Conservation (phyloP, 2,888 invertebrate species). For the Chironomus tentans region DNA sequence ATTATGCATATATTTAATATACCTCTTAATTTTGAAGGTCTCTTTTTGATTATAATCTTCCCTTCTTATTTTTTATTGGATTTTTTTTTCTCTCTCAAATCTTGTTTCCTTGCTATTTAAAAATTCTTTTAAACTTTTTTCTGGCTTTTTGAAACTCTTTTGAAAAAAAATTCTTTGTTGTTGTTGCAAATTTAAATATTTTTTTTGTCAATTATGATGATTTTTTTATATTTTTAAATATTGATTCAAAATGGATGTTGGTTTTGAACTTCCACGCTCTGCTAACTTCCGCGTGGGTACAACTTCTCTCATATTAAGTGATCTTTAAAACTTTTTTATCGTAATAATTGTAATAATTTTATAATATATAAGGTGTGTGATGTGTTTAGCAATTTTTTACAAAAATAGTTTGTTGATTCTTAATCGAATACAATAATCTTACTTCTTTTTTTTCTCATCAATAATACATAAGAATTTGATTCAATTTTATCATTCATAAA, state of each 20-base stretch:
- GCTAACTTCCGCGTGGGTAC: background rate
- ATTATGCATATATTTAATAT: slow-evolving; percentile 11
- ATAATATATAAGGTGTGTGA: background rate
- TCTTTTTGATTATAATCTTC: slow-evolving; percentile 24
- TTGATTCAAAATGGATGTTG: background rate
- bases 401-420: background rate
- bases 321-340: background rate
- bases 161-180: no score
- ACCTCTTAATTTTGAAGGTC: background rate
- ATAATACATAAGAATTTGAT: background rate
- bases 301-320: slow-evolving; percentile 27
- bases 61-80: slow-evolving; percentile 14
- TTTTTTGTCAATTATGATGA: slow-evolving; percentile 7
- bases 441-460: background rate
- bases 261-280: background rate
- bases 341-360: background rate
- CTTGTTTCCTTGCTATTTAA: background rate
- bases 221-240: slow-evolving; percentile 12
- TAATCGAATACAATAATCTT: background rate
- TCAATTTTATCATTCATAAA: background rate
- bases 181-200: background rate
- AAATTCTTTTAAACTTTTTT: background rate
- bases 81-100: background rate
- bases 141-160: no score
- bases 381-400: background rate